Evolutionary conservation across 1,140 invertebrate species (phyloP), one percentile per base, ranked within the genome.

Genomic region (Drosophila micromelanica): DNA sequence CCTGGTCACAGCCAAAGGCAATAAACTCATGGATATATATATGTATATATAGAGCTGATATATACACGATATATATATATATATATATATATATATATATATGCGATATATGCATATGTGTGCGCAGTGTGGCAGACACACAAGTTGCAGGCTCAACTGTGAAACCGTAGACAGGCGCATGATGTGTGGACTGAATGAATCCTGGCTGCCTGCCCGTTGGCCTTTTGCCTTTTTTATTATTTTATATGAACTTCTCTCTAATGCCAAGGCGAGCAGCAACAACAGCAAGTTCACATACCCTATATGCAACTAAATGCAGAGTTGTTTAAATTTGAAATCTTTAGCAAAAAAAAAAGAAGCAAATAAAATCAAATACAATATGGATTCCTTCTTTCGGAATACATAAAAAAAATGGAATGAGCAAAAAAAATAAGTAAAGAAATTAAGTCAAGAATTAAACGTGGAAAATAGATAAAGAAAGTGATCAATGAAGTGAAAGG

Each of bases 181-280:
- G 46, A 49, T 30, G 46, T 49, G 46, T 30, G 46, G 12, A 49
- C 55, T 43, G 17, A 43, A 15, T 43, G 17, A 43, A 15, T 17
- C 56, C 45, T 27, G 38, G 13, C 30, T 46, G 61, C 12, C 40
- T 55, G 63, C 27, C 42, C 13, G 15, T 46, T 72, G 46, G 15
- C 54, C 46, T 48, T 78, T 52, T 40, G 37, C 59, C 68, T 73
- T 80, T 80, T 71, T 63, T 73, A 73, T 78, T 80, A 73, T 80
- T 68, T 76, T 79, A 61, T 76, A 79, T 76, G 67, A 68, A 63
- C 57, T 63, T 67, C 55, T 67, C 55, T 59, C 40, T 45, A 59
- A 46, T 75, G 12, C 15, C 1, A 17, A 17, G 1, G 49, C 13
- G 6, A 48, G 13, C 7, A 30, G 5, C n/a, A 32, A 7, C 7